phyloP scores from a whole-genome alignment of 2,113 vertebrate species.

The Otocyon megalotis region DNA sequence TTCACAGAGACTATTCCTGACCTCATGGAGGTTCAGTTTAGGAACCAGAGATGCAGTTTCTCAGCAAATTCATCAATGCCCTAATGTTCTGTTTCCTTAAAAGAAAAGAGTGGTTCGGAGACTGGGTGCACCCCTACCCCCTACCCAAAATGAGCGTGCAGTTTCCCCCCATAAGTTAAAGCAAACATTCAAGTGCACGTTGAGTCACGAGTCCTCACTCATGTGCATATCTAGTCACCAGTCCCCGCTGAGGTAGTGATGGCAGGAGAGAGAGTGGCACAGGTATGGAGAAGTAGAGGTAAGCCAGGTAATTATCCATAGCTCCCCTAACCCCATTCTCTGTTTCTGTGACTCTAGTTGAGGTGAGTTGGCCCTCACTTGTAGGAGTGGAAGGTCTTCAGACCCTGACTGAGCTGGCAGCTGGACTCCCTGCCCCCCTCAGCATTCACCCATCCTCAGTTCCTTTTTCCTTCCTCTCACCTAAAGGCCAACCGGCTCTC shows the following conservation, averaged over 20 bases:
- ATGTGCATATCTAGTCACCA: background rate
- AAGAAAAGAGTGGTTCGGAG: background rate
- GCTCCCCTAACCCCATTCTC: background rate
- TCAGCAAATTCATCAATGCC: background rate
- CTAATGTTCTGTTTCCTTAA: background rate
- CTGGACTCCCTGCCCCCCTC: background rate
- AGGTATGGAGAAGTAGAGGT: background rate
- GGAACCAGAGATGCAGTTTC: background rate
- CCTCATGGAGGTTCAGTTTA: background rate
- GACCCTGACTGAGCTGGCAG: background rate
- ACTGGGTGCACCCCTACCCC: background rate
- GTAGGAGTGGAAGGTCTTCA: background rate
- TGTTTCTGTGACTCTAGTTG: background rate
- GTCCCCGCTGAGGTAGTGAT: background rate
- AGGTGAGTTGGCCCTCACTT: background rate
- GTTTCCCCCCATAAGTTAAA: background rate
- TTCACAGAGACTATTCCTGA: background rate
- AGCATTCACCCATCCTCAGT: accelerated
- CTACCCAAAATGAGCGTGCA: background rate
- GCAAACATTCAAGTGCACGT: background rate
- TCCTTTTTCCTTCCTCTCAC: too few species aligned
- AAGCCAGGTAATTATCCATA: background rate
- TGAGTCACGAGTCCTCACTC: background rate
- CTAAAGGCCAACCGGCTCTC: background rate
- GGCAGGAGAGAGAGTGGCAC: too few species aligned